Conservation (phyloP, 2,888 invertebrate species). For the Chalcis sispes region DNA sequence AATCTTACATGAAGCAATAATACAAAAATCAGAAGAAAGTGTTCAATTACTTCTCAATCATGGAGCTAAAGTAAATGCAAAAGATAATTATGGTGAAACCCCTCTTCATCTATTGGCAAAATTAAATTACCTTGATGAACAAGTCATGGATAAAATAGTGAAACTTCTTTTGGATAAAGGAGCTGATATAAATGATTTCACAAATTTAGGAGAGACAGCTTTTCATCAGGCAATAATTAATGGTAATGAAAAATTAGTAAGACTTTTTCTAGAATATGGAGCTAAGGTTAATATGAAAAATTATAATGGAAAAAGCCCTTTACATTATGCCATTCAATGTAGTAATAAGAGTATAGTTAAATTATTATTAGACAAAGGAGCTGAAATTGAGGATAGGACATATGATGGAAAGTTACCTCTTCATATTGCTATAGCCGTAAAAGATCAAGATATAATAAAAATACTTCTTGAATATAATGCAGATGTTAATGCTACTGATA, state of each 20-base stretch:
- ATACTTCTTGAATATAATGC: constrained; percentile 80
- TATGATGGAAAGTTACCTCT: constrained; percentile 80
- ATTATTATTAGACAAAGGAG: constrained; percentile 79
- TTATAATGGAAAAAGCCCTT: constrained; percentile 53
- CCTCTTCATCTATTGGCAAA: constrained; percentile 41
- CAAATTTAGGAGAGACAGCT: constrained; percentile 51
- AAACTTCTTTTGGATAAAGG: constrained; percentile 36
- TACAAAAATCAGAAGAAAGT: constrained; percentile 30
- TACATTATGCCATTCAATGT: constrained; percentile 81
- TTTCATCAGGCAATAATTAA: constrained; percentile 81
- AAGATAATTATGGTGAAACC: constrained; percentile 43
- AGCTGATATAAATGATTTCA: constrained; percentile 41
- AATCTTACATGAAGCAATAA: constrained; percentile 75
- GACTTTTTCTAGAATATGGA: constrained; percentile 78
- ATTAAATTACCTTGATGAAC: constrained; percentile 43
- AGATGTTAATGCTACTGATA: constrained; percentile 76
- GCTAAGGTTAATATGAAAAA: constrained; percentile 70
- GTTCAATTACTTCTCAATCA: constrained; percentile 34
- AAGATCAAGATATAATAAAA: constrained; percentile 76
- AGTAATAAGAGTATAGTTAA: constrained; percentile 78
- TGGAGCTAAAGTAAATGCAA: constrained; percentile 38
- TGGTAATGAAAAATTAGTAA: constrained; percentile 78
- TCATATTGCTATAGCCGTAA: constrained; percentile 80
- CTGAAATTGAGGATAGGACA: constrained; percentile 80
- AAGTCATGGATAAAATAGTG: constrained; percentile 46